Percentiles rank a stretch among this genome's conserved stretches.
phyloP scores from a whole-genome alignment of 2,113 vertebrate genomes.

The Aptenodytes forsteri region DNA sequence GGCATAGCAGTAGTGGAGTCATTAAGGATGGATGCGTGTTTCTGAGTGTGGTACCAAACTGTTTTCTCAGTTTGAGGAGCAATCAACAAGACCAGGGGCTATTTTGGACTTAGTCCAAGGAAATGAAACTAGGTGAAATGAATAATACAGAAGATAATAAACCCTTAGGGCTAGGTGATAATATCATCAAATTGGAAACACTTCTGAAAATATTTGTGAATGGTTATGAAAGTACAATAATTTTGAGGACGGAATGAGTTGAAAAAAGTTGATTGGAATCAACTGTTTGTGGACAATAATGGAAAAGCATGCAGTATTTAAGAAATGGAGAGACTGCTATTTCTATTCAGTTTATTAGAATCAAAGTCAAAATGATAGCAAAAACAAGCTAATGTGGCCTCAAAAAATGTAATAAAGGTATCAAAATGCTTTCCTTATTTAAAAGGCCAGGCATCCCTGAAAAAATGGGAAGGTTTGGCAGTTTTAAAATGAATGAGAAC shows the following conservation, averaged over 20 bases:
- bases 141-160: conserved; percentile 78
- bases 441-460: conserved; percentile 72
- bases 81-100: conserved; percentile 78
- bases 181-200: conserved; percentile 77
- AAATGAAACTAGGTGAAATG: conserved; percentile 81
- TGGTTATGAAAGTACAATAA: conserved; percentile 75
- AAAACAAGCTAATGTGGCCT: conserved; percentile 56
- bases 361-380: conserved; percentile 70
- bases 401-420: conserved; percentile 71
- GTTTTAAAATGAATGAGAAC: conserved; percentile 67
- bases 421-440: conserved; percentile 74
- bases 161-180: conserved; percentile 80
- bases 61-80: conserved; percentile 69
- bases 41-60: conserved; percentile 53
- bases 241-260: conserved; percentile 74
- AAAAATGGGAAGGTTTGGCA: conserved; percentile 70
- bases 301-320: conserved; percentile 65
- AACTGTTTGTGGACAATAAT: conserved; percentile 74
- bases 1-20: conserved; percentile 66
- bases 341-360: conserved; percentile 67
- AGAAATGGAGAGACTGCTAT: conserved; percentile 54
- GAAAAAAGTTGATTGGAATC: conserved; percentile 77
- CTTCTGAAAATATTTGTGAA: conserved; percentile 79
- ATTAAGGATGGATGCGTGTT: conserved; percentile 65
- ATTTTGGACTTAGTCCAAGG: conserved; percentile 79